Percentiles rank a stretch among this genome's conserved stretches.
phyloP scores from a whole-genome alignment of 2,797 vertebrate species.

The Diplodus puntazzo region DNA sequence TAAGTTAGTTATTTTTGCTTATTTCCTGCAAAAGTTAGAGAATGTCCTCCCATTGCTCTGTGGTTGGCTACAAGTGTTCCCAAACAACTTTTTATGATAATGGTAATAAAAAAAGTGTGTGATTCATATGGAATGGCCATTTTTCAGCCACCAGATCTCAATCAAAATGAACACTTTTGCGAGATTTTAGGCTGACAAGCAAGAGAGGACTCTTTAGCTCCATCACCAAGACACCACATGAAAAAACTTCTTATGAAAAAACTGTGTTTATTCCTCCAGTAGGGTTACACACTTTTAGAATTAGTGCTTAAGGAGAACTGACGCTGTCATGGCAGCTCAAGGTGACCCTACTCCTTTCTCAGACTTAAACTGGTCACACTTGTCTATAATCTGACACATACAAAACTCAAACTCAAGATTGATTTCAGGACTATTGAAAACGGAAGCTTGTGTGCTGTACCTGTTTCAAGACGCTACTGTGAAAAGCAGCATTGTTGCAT shows the following conservation, averaged over 20 bases:
- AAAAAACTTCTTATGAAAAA: background rate
- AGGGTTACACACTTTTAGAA: background rate
- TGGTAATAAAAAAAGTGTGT: background rate
- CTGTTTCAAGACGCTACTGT: too few species aligned
- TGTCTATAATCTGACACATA: background rate
- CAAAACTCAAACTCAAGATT: background rate
- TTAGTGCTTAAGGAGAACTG: background rate
- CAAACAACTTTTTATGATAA: background rate
- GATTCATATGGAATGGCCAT: background rate
- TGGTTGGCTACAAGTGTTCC: background rate
- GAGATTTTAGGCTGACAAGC: background rate
- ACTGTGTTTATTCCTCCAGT: background rate
- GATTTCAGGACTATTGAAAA: background rate
- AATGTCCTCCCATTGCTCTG: too few species aligned
- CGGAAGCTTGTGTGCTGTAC: too few species aligned
- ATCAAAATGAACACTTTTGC: background rate
- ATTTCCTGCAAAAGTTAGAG: too few species aligned
- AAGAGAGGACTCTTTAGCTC: background rate
- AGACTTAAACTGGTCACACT: background rate
- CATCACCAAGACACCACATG: slow-evolving; percentile 9
- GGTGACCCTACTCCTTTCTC: background rate
- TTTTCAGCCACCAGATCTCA: background rate
- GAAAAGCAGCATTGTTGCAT: background rate
- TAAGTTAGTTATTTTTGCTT: too few species aligned
- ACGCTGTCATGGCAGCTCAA: background rate